phyloP scores from a whole-genome alignment of 2,888 invertebrate genomes.

The Coremacera marginata region DNA sequence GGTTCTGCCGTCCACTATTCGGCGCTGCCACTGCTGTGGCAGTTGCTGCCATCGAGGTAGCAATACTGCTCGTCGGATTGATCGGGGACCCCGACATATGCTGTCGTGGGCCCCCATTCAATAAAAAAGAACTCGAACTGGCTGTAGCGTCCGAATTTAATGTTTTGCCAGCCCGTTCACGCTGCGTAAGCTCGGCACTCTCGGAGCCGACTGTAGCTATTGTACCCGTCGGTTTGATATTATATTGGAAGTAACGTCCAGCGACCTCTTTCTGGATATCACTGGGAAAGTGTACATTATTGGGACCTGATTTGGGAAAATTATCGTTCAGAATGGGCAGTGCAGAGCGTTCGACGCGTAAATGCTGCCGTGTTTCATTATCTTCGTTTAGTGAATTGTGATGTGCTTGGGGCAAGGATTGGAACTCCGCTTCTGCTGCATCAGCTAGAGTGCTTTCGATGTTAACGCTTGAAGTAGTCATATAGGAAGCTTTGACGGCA shows the following conservation, averaged over 20 bases:
- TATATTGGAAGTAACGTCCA: constrained; percentile 66
- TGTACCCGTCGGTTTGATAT: constrained; percentile 67
- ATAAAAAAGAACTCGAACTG: constrained; percentile 67
- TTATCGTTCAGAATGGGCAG: constrained; percentile 74
- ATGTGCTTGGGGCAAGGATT: neutral
- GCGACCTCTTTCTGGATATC: constrained; percentile 55
- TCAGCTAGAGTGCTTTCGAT: constrained; percentile 60
- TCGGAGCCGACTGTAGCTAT: constrained; percentile 42
- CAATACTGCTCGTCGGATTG: constrained; percentile 63
- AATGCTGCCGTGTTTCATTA: constrained; percentile 65
- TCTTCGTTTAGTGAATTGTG: constrained; percentile 51
- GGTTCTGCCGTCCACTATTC: constrained; percentile 71
- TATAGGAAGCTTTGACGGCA: constrained; percentile 47
- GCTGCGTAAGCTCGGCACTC: constrained; percentile 60
- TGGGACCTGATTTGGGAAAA: constrained; percentile 64
- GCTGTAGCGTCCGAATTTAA: constrained; percentile 43
- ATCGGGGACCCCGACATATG: constrained; percentile 69
- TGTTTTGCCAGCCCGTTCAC: constrained; percentile 62
- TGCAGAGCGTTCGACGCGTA: constrained; percentile 72
- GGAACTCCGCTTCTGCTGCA: constrained; percentile 44
- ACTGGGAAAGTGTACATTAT: constrained; percentile 60
- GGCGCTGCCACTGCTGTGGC: constrained; percentile 56
- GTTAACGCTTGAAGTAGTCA: constrained; percentile 56
- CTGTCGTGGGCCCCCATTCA: constrained; percentile 69
- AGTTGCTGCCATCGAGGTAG: constrained; percentile 62